Conservation (phyloP, 2,888 invertebrate genomes). For the Eupithecia dodoneata region DNA sequence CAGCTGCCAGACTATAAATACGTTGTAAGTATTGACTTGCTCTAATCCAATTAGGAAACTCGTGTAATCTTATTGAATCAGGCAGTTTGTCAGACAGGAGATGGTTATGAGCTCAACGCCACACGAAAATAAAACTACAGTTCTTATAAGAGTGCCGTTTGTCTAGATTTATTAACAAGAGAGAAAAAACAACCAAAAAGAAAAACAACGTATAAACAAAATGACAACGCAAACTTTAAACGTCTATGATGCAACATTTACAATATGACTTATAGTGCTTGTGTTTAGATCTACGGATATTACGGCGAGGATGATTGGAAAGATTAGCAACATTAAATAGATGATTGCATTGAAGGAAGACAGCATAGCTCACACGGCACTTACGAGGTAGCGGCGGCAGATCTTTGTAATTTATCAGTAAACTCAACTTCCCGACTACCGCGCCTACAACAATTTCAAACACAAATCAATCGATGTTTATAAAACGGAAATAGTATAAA, state of each 20-base stretch:
- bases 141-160: neutral
- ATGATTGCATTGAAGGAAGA: conserved; percentile 26
- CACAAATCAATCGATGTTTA: conserved; percentile 17
- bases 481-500: conserved; percentile 16
- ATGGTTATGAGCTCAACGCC: neutral
- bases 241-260: conserved; percentile 17
- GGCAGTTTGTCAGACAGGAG: neutral
- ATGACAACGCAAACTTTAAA: neutral
- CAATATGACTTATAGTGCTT: conserved; percentile 20
- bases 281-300: conserved; percentile 25
- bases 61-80: conserved; percentile 29
- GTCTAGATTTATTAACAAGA: conserved; percentile 5
- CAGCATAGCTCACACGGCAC: conserved; percentile 45
- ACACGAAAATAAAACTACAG: neutral
- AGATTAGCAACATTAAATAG: conserved; percentile 31
- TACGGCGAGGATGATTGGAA: conserved; percentile 28
- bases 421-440: conserved; percentile 74
- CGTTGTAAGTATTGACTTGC: conserved; percentile 19
- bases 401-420: conserved; percentile 67
- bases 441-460: conserved; percentile 63
- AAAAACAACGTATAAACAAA: conserved; percentile 15
- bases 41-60: conserved; percentile 28
- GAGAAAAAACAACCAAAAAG: conserved; percentile 4
- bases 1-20: conserved; percentile 9
- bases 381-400: conserved; percentile 55